Evolutionary conservation across 2,888 invertebrate genomes (phyloP).

Genomic region (Fragum sueziense): DNA sequence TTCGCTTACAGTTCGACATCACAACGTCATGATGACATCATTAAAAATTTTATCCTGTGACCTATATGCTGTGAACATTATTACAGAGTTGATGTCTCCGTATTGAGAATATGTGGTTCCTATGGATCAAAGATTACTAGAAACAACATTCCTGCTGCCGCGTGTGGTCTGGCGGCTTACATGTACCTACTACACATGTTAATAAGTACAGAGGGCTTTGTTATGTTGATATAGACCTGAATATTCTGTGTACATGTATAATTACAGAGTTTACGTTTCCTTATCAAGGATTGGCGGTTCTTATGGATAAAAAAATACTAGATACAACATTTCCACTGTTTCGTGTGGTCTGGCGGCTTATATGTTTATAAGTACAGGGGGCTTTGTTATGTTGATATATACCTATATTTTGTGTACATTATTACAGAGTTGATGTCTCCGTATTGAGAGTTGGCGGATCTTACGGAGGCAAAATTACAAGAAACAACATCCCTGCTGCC

Average conservation of each 20-base stretch:
- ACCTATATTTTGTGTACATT: too few species aligned
- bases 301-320: slow-evolving; percentile 88
- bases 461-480: slow-evolving; percentile 90
- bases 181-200: too few species aligned
- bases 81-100: slow-evolving; percentile 87
- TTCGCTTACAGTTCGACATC: too few species aligned
- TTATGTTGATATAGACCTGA: too few species aligned
- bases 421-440: slow-evolving; percentile 86
- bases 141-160: slow-evolving; percentile 85
- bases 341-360: slow-evolving; percentile 87
- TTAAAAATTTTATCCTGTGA: too few species aligned
- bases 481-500: slow-evolving; percentile 85
- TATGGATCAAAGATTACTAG: slow-evolving; percentile 89
- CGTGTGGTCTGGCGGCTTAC: slow-evolving; percentile 87
- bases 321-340: slow-evolving; percentile 85
- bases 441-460: slow-evolving; percentile 91
- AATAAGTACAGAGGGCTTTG: too few species aligned
- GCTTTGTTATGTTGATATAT: too few species aligned
- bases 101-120: slow-evolving; percentile 90
- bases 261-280: slow-evolving; percentile 87
- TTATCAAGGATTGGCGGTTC: slow-evolving; percentile 91
- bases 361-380: too few species aligned
- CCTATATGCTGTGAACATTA: too few species aligned
- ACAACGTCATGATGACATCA: too few species aligned
- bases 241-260: too few species aligned